Evolutionary conservation across 1,140 invertebrate genomes (phyloP), one percentile per base, ranked within the genome.

Genomic region (Pararge aegeria): DNA sequence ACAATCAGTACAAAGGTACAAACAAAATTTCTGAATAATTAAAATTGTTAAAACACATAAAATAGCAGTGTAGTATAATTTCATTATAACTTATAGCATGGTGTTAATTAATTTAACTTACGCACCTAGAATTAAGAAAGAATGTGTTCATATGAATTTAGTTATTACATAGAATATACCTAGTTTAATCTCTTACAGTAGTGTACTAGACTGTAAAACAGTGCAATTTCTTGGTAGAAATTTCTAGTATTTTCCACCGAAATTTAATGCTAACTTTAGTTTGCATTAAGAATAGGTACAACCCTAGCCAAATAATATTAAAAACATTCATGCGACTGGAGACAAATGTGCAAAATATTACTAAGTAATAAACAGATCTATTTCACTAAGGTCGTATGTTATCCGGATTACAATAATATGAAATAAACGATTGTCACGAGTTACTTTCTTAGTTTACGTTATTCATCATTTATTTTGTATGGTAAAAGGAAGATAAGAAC

Each of bases 101-200:
- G 75, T 82, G 78, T 84, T 66, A 75, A 68, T 57, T 40, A 46
- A 10, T 70, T 77, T 75, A 69, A 75, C 50, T 57, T 63, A 77
- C 81, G 74, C 76, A 84, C 74, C 70, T 86, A 83, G 83, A 21
- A 55, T 46, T 68, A 87, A 85, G 82, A 74, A 82, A 82, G 80
- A 81, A 88, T 87, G 85, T 88, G 85, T 88, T 88, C 83, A 88
- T 88, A 83, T 86, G 73, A 86, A 81, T 86, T 86, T 88, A 84
- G 81, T 85, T 85, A 80, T 78, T 76, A 78, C 66, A 73, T 84
- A 83, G 75, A 76, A 37, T 55, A 57, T 80, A 82, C 51, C 69
- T 70, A 70, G 62, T 58, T 57, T 64, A 53, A 60, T 64, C 37
- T 83, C 66, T 73, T 79, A 69, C 56, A 68, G 65, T 76, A 79